Evolutionary conservation across 2,797 vertebrate species (phyloP).

Genomic region (Tadarida brasiliensis): DNA sequence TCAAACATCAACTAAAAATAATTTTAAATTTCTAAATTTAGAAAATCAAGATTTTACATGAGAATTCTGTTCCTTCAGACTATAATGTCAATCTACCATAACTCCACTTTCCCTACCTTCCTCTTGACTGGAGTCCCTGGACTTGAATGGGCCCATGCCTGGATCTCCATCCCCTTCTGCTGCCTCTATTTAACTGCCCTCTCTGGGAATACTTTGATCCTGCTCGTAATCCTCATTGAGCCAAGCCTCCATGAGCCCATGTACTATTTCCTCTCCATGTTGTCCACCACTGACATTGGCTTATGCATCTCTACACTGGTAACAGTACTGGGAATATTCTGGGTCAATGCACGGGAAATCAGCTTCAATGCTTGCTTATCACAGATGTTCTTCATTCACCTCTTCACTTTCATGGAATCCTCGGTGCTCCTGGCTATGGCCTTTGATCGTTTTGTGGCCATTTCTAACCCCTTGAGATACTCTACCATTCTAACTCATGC

Average conservation of each 20-base stretch:
- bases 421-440: constrained; percentile 79
- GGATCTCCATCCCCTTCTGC: constrained; percentile 75
- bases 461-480: constrained; percentile 73
- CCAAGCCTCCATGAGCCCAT: constrained; percentile 89
- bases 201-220: constrained; percentile 87
- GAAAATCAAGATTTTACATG: constrained; percentile 34
- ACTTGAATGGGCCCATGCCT: constrained; percentile 65
- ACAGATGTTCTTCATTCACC: constrained; percentile 91
- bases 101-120: constrained; percentile 57
- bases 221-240: constrained; percentile 82
- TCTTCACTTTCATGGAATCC: constrained; percentile 83
- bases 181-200: constrained; percentile 80
- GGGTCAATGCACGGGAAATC: constrained; percentile 84
- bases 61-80: background rate
- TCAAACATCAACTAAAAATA: constrained; percentile 49
- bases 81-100: constrained; percentile 22
- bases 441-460: constrained; percentile 74
- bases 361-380: constrained; percentile 86
- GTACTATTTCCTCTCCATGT: constrained; percentile 88
- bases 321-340: constrained; percentile 87
- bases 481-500: constrained; percentile 56
- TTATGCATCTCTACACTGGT: constrained; percentile 86
- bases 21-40: constrained; percentile 59
- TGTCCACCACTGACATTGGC: constrained; percentile 83
- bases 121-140: constrained; percentile 69